Evolutionary conservation across 2,113 vertebrate species (phyloP).

Genomic region (Octodon degus): DNA sequence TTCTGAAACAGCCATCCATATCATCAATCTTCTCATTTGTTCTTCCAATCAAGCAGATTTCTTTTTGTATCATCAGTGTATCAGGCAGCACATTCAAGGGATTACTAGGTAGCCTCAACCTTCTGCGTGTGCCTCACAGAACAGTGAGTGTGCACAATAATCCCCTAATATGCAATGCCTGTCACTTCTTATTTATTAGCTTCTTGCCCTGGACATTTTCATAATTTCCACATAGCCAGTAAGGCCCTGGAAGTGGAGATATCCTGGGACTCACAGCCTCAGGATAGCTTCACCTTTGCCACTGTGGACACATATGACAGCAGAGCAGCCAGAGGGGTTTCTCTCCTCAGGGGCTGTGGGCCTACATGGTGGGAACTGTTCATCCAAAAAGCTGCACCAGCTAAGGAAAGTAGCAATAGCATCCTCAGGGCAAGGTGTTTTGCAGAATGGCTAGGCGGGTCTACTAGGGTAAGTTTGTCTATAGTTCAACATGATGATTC

Average conservation of each 20-base stretch:
- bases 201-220: conserved; percentile 79
- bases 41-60: not conserved
- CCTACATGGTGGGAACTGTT: not conserved
- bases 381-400: not conserved
- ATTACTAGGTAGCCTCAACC: not conserved
- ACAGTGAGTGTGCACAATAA: conserved; percentile 73
- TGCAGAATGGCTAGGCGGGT: not conserved
- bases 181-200: conserved; percentile 89
- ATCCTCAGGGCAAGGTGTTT: not conserved
- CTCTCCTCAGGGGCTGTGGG: not conserved
- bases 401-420: not conserved
- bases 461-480: not conserved
- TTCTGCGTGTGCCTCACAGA: not conserved
- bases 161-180: conserved; percentile 86
- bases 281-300: conserved; percentile 39
- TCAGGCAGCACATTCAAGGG: conserved; percentile 42
- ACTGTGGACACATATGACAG: not conserved
- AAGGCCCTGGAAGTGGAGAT: conserved; percentile 46
- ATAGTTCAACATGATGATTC: not conserved
- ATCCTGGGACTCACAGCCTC: conserved; percentile 7
- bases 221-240: conserved; percentile 74
- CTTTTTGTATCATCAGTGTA: not conserved
- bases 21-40: not conserved
- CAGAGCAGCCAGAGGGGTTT: not conserved
- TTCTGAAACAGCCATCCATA: not conserved